A percentile compares a stretch with the other conserved stretches of the same genome.
These are phyloP conservation scores for Tragopan temminckii DNA, from an alignment of 2,797 vertebrate species.

Conservation along the genomic window DNA sequence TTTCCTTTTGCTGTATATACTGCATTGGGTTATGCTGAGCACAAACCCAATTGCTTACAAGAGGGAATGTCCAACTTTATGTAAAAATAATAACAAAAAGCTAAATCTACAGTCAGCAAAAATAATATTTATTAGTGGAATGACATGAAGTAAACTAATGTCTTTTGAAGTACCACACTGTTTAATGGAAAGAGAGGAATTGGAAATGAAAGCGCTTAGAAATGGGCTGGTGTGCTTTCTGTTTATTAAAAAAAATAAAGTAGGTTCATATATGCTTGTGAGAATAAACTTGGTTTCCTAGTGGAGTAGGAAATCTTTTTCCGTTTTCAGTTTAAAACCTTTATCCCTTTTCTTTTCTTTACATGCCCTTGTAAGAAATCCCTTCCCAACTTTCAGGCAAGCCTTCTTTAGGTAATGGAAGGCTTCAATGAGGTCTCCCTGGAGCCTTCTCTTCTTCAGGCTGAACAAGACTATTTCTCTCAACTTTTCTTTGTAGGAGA, in stretches of 20 bases:
- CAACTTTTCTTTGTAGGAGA: too few species aligned
- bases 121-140: slow-evolving; percentile 19
- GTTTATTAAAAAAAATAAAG: neutral
- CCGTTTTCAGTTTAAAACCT: too few species aligned
- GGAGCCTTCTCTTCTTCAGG: too few species aligned
- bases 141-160: neutral
- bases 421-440: too few species aligned
- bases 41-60: neutral
- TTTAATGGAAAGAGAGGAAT: neutral
- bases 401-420: too few species aligned
- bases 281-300: neutral
- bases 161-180: neutral
- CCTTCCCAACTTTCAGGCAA: too few species aligned
- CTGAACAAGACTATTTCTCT: too few species aligned
- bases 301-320: neutral
- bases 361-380: too few species aligned
- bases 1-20: neutral
- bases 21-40: neutral
- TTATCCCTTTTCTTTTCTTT: too few species aligned
- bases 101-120: slow-evolving; percentile 23
- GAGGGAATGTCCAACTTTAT: neutral
- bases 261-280: neutral
- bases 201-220: slow-evolving; percentile 4
- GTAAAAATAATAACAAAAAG: neutral
- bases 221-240: neutral